Conservation (phyloP, 2,113 vertebrate genomes). For the Aspidoscelis tigris region DNA sequence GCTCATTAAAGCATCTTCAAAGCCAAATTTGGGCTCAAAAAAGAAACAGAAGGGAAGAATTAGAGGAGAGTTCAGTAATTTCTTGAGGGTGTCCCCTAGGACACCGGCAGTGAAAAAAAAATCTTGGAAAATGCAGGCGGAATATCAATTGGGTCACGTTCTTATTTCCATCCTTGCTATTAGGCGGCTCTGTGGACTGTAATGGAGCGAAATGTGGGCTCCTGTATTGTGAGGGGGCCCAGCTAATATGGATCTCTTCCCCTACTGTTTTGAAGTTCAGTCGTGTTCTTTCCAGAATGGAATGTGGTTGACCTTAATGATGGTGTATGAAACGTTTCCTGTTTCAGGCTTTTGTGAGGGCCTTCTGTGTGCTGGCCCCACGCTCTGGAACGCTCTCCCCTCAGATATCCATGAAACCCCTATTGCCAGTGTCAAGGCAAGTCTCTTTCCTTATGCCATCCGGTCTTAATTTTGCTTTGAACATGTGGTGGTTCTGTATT, state of each 20-base stretch:
- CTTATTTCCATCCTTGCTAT: no score
- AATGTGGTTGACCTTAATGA: background rate
- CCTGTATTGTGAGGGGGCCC: background rate
- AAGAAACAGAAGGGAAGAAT: background rate
- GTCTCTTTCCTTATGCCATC: no score
- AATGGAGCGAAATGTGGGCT: background rate
- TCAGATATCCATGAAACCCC: no score
- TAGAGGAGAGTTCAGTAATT: background rate
- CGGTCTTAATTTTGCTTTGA: no score
- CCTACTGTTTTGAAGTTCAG: background rate
- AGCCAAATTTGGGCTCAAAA: background rate
- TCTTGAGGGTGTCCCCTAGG: conserved; percentile 19
- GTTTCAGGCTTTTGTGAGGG: no score
- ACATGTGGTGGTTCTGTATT: no score
- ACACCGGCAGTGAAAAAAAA: background rate
- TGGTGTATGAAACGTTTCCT: no score
- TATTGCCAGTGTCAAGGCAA: no score
- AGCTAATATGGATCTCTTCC: background rate
- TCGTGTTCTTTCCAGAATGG: background rate
- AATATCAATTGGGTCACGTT: background rate
- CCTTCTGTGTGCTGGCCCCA: no score
- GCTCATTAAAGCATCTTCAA: conserved; percentile 8
- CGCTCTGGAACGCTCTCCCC: no score
- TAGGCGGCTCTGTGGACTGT: background rate
- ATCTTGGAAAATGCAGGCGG: fast-evolving